Conservation (phyloP, 2,797 vertebrate genomes). For the Vultur gryphus region DNA sequence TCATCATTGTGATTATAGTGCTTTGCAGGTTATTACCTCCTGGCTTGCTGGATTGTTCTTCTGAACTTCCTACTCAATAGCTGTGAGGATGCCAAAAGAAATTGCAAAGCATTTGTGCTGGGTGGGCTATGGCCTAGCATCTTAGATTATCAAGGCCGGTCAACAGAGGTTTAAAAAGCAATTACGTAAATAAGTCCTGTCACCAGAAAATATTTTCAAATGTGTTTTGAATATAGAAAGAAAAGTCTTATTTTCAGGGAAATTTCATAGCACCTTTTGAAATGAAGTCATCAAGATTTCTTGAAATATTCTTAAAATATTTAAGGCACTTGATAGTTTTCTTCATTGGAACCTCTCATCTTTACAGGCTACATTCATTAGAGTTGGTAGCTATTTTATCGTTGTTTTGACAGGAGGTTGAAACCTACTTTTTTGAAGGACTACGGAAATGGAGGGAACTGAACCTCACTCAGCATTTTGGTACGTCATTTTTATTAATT, state of each 20-base stretch:
- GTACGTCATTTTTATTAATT: constrained; percentile 69
- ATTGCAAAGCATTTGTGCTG: not conserved
- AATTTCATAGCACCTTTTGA: not conserved
- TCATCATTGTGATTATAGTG: not conserved
- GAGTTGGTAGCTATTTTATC: not conserved
- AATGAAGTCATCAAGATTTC: not conserved
- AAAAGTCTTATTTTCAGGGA: not conserved
- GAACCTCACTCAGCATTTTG: constrained; percentile 92
- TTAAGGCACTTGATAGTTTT: not conserved
- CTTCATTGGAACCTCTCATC: not conserved
- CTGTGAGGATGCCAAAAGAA: not conserved
- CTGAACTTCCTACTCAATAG: not conserved
- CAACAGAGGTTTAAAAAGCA: not conserved
- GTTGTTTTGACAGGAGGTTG: constrained; percentile 83
- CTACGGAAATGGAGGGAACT: constrained; percentile 95
- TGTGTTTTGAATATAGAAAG: not conserved
- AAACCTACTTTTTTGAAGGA: constrained; percentile 94
- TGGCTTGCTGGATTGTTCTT: not conserved
- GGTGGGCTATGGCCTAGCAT: not conserved
- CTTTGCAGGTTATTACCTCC: not conserved
- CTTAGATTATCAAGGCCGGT: not conserved
- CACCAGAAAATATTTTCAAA: not conserved
- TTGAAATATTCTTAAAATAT: not conserved
- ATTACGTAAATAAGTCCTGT: not conserved
- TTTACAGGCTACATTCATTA: not conserved